Evolutionary conservation across 2,888 invertebrate genomes (phyloP).

Genomic region (Hydroisotoma schaefferi): DNA sequence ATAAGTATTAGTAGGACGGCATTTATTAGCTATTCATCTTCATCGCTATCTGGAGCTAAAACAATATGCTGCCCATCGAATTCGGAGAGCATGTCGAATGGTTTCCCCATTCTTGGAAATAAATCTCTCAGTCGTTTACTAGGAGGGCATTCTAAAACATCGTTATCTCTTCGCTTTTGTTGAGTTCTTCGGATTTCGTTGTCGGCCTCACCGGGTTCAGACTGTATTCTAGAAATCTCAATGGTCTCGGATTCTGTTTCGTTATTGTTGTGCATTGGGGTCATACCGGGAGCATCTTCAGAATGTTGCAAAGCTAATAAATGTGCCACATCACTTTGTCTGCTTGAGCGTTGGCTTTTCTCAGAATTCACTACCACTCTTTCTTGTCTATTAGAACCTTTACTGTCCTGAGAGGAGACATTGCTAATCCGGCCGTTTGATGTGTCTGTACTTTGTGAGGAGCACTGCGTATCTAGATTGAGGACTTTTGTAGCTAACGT

Average conservation of each 20-base stretch:
- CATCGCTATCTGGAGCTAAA: conserved; percentile 30
- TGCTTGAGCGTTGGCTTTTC: too few species aligned
- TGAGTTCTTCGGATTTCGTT: background rate
- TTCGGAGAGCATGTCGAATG: background rate
- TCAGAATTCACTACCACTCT: background rate
- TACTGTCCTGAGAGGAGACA: conserved; percentile 11
- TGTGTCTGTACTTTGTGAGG: conserved; percentile 3
- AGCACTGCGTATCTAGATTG: background rate
- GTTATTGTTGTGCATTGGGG: background rate
- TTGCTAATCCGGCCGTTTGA: conserved; percentile 18
- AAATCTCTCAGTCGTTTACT: background rate
- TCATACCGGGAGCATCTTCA: background rate
- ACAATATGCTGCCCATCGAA: conserved; percentile 30
- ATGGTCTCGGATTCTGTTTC: background rate
- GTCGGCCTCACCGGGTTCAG: background rate
- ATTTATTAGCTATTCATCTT: conserved; percentile 6
- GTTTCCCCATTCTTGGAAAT: background rate
- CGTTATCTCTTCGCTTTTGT: background rate
- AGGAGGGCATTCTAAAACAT: background rate
- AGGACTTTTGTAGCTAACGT: conserved; percentile 15
- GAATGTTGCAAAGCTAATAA: background rate
- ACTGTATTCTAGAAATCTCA: too few species aligned
- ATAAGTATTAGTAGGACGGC: too few species aligned
- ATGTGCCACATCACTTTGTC: too few species aligned
- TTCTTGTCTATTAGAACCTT: background rate